Conservation (phyloP, 1,140 invertebrate species). For the Drosophila erecta region DNA sequence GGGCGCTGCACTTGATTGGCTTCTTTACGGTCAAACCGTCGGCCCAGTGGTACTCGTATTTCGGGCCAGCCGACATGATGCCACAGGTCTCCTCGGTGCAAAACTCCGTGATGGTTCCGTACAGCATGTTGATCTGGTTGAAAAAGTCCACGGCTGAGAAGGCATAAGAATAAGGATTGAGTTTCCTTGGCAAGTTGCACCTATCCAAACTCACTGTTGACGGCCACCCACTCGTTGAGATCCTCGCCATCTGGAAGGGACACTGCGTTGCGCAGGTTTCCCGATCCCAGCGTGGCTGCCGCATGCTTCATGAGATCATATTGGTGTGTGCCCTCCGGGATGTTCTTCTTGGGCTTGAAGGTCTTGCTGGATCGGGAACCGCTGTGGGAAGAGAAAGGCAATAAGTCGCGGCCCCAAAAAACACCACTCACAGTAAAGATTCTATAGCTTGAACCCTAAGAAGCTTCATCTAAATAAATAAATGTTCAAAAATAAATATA, state of each 20-base stretch:
- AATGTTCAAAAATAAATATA: too few relatives aligned
- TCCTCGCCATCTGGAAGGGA: slow-evolving; percentile 99
- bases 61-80: slow-evolving; percentile 98
- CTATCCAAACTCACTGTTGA: slow-evolving; percentile 93
- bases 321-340: slow-evolving; percentile 99
- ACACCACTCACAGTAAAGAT: slow-evolving; percentile 5
- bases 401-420: slow-evolving; percentile 37
- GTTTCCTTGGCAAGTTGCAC: too few relatives aligned
- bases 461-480: too few relatives aligned
- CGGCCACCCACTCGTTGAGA: slow-evolving; percentile 99
- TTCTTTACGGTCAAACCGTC: slow-evolving; percentile 99
- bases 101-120: slow-evolving; percentile 99
- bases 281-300: slow-evolving; percentile 98
- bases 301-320: slow-evolving; percentile 99
- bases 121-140: slow-evolving; percentile 99
- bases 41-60: slow-evolving; percentile 99
- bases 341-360: slow-evolving; percentile 99
- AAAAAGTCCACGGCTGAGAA: slow-evolving; percentile 97
- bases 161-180: neutral
- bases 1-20: slow-evolving; percentile 99
- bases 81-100: slow-evolving; percentile 99
- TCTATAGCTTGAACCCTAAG: too few relatives aligned
- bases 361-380: slow-evolving; percentile 94
- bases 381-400: slow-evolving; percentile 41
- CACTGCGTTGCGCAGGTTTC: slow-evolving; percentile 97